phyloP scores from a whole-genome alignment of 92 coral and sea anemone genomes.

The Actinernus sp. region DNA sequence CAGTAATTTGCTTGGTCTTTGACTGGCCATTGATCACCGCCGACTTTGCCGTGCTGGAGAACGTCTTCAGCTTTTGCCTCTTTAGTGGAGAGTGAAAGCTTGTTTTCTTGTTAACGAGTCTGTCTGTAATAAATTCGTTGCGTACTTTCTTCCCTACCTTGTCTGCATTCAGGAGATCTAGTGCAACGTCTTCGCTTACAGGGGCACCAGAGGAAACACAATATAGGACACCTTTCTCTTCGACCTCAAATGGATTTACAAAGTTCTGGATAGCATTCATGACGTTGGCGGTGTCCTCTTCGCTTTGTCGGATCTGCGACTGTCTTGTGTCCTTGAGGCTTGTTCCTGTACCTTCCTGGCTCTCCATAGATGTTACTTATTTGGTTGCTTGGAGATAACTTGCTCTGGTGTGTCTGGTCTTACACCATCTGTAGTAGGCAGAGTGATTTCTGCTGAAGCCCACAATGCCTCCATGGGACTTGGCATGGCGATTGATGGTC shows the following conservation, averaged over 20 bases:
- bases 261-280: conserved; percentile 2
- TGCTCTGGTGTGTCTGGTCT: conserved; percentile 30
- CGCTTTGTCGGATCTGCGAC: conserved; percentile 20
- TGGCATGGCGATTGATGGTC: too few species aligned
- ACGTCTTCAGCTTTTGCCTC: conserved; percentile 1
- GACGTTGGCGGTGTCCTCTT: conserved; percentile 3
- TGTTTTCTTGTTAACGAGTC: conserved; percentile 1
- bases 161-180: background rate
- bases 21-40: background rate
- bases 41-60: background rate
- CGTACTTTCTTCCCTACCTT: background rate
- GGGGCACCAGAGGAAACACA: conserved; percentile 19
- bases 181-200: conserved; percentile 1
- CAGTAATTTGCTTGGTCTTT: conserved; percentile 1
- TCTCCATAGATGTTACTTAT: conserved; percentile 12
- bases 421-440: conserved; percentile 44
- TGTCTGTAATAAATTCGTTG: background rate
- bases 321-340: conserved; percentile 26
- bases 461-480: too few species aligned
- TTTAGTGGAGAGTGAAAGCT: background rate
- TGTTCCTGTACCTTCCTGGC: conserved; percentile 13
- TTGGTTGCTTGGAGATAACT: conserved; percentile 27
- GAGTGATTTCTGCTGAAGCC: conserved; percentile 35
- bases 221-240: conserved; percentile 7
- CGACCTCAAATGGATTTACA: background rate